A percentile compares a stretch with the other conserved stretches of the same genome.
These are phyloP conservation scores for Engystomops pustulosus DNA, from an alignment of 2,113 vertebrate genomes.

Conservation along the genomic window DNA sequence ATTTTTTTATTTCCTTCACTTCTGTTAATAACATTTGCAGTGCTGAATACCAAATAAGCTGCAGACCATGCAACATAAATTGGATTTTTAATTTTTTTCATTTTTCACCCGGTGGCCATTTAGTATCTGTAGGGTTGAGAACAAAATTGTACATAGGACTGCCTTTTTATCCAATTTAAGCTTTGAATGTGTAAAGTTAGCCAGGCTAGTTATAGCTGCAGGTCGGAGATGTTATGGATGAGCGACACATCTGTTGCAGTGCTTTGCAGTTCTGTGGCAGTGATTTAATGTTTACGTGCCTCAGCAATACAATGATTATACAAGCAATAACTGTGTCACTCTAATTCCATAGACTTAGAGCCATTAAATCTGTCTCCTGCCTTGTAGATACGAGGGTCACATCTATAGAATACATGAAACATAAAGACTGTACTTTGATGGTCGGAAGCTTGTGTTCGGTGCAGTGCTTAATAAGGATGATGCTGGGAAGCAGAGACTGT, in stretches of 20 bases:
- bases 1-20: background rate
- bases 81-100: background rate
- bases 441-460: background rate
- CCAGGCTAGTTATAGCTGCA: background rate
- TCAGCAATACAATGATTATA: conserved; percentile 28
- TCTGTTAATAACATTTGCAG: background rate
- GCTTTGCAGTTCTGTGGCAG: conserved; percentile 24
- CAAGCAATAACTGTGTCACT: conserved; percentile 28
- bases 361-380: background rate
- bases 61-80: background rate
- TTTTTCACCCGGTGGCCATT: background rate
- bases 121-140: background rate
- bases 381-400: background rate
- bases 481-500: background rate
- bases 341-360: background rate
- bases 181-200: background rate
- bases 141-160: background rate
- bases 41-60: background rate
- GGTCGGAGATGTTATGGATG: background rate
- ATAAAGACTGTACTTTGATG: background rate
- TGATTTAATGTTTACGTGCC: conserved; percentile 45
- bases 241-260: conserved; percentile 32
- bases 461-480: background rate
- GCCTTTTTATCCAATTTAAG: background rate
- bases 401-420: background rate